Conservation (phyloP, 2,797 vertebrate species). For the Anabacerthia variegaticeps region DNA sequence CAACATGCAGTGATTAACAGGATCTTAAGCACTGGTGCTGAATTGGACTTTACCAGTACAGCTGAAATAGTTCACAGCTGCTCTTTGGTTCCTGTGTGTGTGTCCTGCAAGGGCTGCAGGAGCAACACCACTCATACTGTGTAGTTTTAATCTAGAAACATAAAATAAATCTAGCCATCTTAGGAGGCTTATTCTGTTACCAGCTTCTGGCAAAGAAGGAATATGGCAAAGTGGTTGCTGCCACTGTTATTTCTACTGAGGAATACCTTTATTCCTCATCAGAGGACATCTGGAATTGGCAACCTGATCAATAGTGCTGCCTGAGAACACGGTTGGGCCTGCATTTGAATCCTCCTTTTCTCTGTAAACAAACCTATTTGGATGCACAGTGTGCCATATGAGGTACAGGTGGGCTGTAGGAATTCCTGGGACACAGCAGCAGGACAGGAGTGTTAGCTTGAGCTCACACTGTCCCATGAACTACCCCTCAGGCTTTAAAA, state of each 20-base stretch:
- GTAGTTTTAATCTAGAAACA: not conserved
- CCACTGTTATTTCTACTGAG: not conserved
- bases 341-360: not conserved
- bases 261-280: not conserved
- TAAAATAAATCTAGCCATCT: not conserved
- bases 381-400: not conserved
- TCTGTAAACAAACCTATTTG: not conserved
- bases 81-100: not conserved
- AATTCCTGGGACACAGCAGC: not conserved
- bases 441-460: not conserved
- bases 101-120: not conserved
- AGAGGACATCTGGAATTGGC: not conserved
- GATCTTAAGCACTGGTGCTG: not conserved
- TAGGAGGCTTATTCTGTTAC: not conserved
- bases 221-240: not conserved
- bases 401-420: not conserved
- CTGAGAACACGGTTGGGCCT: not conserved
- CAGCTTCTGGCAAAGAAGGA: not conserved
- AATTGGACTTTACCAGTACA: not conserved
- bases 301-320: not conserved
- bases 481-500: not conserved
- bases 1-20: not conserved
- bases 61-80: constrained; percentile 30
- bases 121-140: not conserved
- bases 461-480: not conserved